These are phyloP conservation scores for Carabus problematicus DNA, from an alignment of 2,888 invertebrate genomes.

Conservation along the genomic window DNA sequence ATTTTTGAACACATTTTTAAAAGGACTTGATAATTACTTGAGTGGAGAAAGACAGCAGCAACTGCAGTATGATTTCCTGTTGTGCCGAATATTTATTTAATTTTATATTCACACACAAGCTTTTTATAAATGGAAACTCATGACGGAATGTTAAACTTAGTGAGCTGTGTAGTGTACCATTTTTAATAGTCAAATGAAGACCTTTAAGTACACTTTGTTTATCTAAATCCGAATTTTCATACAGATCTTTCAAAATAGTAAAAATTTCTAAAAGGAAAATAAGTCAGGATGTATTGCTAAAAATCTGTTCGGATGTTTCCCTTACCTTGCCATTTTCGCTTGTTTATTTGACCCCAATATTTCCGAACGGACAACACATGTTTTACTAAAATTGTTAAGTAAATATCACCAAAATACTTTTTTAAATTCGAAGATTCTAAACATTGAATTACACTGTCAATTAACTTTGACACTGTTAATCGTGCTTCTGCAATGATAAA, in stretches of 20 bases:
- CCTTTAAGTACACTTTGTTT: constrained; percentile 48
- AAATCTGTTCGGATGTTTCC: constrained; percentile 40
- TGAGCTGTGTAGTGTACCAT: constrained; percentile 52
- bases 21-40: constrained; percentile 24
- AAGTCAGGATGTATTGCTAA: constrained; percentile 6
- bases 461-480: constrained; percentile 59
- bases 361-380: constrained; percentile 63
- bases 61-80: constrained; percentile 47
- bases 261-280: constrained; percentile 44
- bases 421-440: constrained; percentile 54
- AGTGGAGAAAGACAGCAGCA: constrained; percentile 16
- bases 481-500: constrained; percentile 53
- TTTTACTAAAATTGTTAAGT: constrained; percentile 64
- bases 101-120: constrained; percentile 49
- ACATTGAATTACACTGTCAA: constrained; percentile 57
- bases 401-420: constrained; percentile 61
- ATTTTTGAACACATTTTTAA: constrained; percentile 12
- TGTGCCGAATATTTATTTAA: constrained; percentile 44
- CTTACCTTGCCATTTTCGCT: constrained; percentile 66
- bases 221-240: constrained; percentile 9
- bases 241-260: constrained; percentile 39
- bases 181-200: constrained; percentile 51
- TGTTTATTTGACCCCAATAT: constrained; percentile 62
- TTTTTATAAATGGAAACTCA: constrained; percentile 52
- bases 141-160: constrained; percentile 49